These are phyloP conservation scores for Heterodera schachtii DNA, from an alignment of 1,140 invertebrate genomes.

Conservation along the genomic window DNA sequence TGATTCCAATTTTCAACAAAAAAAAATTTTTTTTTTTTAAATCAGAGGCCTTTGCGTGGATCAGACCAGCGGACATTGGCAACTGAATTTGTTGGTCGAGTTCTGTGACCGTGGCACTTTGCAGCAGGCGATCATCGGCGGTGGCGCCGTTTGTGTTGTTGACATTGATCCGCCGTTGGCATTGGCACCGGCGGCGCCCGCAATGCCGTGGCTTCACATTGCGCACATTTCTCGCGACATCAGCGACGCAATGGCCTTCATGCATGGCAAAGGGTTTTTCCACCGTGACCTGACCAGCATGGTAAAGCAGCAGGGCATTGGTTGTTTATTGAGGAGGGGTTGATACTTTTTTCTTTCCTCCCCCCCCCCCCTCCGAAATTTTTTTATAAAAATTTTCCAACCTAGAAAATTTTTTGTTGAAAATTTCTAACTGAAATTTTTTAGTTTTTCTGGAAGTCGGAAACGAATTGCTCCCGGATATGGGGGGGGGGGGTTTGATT, in stretches of 20 bases:
- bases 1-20: too few relatives aligned
- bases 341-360: not conserved
- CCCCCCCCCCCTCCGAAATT: too few relatives aligned
- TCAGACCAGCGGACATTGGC: conserved; percentile 40
- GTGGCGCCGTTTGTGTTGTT: conserved; percentile 62
- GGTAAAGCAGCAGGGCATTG: conserved; percentile 54
- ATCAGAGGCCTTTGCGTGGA: conserved; percentile 52
- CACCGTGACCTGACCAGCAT: conserved; percentile 93
- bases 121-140: conserved; percentile 83
- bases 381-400: too few relatives aligned
- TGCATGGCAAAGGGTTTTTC: conserved; percentile 86
- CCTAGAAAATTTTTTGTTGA: too few relatives aligned
- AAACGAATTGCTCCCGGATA: too few relatives aligned
- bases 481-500: too few relatives aligned
- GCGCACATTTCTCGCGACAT: conserved; percentile 84
- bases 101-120: conserved; percentile 79
- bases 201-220: conserved; percentile 78
- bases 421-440: too few relatives aligned
- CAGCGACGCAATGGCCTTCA: conserved; percentile 83
- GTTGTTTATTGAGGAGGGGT: conserved; percentile 66
- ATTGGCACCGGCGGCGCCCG: not conserved
- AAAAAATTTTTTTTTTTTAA: not conserved
- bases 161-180: too few relatives aligned
- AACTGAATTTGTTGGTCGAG: conserved; percentile 59
- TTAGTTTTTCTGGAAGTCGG: too few relatives aligned